A percentile compares a stretch with the other conserved stretches of the same genome.
Evolutionary conservation across 2,888 invertebrate genomes (phyloP).

Genomic region (Drosophila vallismaia): DNA sequence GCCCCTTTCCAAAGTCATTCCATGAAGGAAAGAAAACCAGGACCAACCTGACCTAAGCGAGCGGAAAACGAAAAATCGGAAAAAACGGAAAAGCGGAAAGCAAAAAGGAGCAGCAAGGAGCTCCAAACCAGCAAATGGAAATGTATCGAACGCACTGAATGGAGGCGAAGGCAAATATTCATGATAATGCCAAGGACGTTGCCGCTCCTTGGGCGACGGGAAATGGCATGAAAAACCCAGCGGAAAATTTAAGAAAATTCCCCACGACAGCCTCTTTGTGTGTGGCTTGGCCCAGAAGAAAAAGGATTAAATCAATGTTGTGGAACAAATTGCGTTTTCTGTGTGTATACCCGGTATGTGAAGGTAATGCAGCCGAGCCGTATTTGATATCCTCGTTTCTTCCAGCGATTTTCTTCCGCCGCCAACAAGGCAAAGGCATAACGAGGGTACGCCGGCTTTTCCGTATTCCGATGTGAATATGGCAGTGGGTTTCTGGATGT

Average conservation of each 20-base stretch:
- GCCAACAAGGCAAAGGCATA: conserved; percentile 72
- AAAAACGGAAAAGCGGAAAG: conserved; percentile 19
- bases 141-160: conserved; percentile 61
- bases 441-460: conserved; percentile 38
- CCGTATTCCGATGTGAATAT: conserved; percentile 17
- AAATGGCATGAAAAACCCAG: conserved; percentile 61
- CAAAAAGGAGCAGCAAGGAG: conserved; percentile 47
- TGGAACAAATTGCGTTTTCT: conserved; percentile 74
- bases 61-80: conserved; percentile 57
- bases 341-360: conserved; percentile 23
- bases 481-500: neutral
- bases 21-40: neutral
- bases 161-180: conserved; percentile 37
- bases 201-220: conserved; percentile 51
- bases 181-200: conserved; percentile 64
- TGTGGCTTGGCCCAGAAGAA: conserved; percentile 47
- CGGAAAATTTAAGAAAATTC: conserved; percentile 70
- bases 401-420: conserved; percentile 43
- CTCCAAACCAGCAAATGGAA: conserved; percentile 75
- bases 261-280: conserved; percentile 39
- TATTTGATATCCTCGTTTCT: conserved; percentile 60
- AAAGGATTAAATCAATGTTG: conserved; percentile 79
- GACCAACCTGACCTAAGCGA: conserved; percentile 51
- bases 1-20: conserved; percentile 9
- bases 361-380: conserved; percentile 57